phyloP scores from a whole-genome alignment of 2,113 vertebrate genomes.

The Ciconia stormi region DNA sequence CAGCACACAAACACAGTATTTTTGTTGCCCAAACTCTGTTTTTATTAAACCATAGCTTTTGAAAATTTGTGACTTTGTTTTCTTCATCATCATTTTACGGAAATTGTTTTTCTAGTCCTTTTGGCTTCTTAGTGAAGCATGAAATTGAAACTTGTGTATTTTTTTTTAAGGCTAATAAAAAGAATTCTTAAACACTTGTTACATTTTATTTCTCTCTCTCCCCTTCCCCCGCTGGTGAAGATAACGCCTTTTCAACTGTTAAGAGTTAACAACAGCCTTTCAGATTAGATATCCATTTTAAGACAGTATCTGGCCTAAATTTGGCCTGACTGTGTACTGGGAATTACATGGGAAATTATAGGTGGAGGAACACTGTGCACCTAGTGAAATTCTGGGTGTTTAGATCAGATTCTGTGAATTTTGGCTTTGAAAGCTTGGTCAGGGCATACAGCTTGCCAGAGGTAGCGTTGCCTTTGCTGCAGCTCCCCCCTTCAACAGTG shows the following conservation, averaged over 20 bases:
- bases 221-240: neutral
- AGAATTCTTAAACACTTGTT: neutral
- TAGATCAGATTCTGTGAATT: neutral
- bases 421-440: neutral
- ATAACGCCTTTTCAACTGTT: neutral
- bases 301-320: neutral
- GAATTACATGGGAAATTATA: neutral
- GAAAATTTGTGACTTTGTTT: neutral
- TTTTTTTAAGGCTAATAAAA: neutral
- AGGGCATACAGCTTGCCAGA: neutral
- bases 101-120: neutral
- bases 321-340: neutral
- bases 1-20: neutral
- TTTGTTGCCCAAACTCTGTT: neutral
- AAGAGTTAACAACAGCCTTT: neutral
- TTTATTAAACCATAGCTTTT: neutral
- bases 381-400: neutral
- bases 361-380: neutral
- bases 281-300: neutral
- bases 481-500: neutral
- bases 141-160: neutral
- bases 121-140: neutral
- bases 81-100: neutral
- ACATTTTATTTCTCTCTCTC: neutral
- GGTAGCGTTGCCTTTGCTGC: neutral